Base-by-base conservation (phyloP, 35 echinoderm and acorn worm species). In the Chiridota heheva region DNA sequence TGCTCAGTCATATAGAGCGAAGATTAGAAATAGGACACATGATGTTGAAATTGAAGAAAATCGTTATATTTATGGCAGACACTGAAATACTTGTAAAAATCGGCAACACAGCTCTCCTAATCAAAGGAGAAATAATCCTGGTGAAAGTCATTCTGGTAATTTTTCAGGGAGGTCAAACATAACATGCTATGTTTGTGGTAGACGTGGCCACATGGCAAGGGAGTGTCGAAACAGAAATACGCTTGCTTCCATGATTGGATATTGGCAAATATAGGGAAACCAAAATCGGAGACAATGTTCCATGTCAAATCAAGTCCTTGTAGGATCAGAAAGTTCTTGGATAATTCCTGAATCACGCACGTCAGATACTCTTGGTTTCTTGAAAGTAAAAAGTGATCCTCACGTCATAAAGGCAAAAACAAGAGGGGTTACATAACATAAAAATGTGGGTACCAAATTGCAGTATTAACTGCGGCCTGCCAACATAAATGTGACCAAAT, bases 111-210 rank as follows among this genome's bases (percentile, higher is more conserved):
- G 20, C 25, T 24, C 15, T 5, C 40, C 22, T 5, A 26, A 37
- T 18, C 13, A 41, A 41, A 70, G 20, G 30, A 37, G 2, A 70
- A 41, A 17, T 6, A 40, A 41, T 20, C 34, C 30, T 36, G 2
- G 36, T 70, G 36, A 12, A 40, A 38, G 36, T n/a, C 6, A 40
- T 26, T 70, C 30, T 36, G 10, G 30, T 22, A 51, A 40, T 7
- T 36, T 42, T 16, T n/a, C 29, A 32, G 17, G 15, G 16, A 20
- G 36, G 67, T 0, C 25, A 15, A 61, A 1, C n/a, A 37, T 36
- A 37, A 73, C 72, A 20, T 88, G 86, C 43, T 81, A 57, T 45
- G 66, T 81, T 18, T 88, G 86, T 81, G 39, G 67, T 27, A 27
- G 36, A 4, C 4, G 12, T 10, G 75, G 86, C 25, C 75, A 88